Conservation (phyloP, 2,888 invertebrate species). For the Scrobipalpa costella region DNA sequence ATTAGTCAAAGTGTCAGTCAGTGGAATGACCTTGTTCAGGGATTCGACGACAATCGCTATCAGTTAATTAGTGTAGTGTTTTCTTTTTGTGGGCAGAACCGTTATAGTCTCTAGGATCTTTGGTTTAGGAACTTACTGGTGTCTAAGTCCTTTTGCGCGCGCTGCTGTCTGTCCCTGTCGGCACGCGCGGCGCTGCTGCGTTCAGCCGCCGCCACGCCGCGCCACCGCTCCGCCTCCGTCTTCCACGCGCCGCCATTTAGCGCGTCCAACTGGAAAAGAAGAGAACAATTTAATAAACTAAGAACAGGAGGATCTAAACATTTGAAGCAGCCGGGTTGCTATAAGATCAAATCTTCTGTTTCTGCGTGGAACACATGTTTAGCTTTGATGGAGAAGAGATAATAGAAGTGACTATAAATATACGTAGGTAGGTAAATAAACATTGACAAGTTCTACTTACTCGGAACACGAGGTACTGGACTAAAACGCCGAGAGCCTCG, state of each 20-base stretch:
- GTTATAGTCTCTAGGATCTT: no score
- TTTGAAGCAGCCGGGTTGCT: no score
- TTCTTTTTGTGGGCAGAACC: no score
- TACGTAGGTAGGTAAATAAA: neutral
- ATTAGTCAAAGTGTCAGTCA: no score
- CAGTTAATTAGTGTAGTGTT: no score
- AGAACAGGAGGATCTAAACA: no score
- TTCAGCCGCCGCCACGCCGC: constrained; percentile 71
- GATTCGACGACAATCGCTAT: no score
- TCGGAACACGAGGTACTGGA: constrained; percentile 91
- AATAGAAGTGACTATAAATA: neutral
- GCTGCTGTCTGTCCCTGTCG: constrained; percentile 70
- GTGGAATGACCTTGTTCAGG: no score
- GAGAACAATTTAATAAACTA: neutral
- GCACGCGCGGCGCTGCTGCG: constrained; percentile 72
- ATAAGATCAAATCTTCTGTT: no score
- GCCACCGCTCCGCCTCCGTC: constrained; percentile 74
- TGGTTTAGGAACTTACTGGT: constrained; percentile 56
- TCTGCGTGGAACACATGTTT: no score
- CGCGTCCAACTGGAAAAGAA: constrained; percentile 68
- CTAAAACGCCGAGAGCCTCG: constrained; percentile 91
- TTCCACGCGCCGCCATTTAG: constrained; percentile 73
- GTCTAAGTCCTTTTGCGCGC: constrained; percentile 75
- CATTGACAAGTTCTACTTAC: constrained; percentile 71
- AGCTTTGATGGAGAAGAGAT: no score